phyloP scores from a whole-genome alignment of 1,140 invertebrate genomes.

The Drosophila kepulauana region DNA sequence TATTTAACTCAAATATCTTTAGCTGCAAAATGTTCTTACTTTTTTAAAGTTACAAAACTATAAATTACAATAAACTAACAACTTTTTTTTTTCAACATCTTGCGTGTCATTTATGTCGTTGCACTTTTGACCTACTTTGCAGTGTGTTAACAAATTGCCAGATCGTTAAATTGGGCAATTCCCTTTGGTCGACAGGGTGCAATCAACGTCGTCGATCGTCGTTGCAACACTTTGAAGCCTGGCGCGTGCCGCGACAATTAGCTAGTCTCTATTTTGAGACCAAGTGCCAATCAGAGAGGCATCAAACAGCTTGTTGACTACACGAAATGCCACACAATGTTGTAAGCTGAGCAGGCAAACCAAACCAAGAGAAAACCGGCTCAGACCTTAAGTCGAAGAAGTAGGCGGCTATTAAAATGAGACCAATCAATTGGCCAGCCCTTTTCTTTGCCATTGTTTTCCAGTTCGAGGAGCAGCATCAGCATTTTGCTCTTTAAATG shows the following conservation, averaged over 20 bases:
- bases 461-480: slow-evolving; percentile 53
- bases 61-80: background rate
- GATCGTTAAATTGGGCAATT: slow-evolving; percentile 50
- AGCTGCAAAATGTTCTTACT: too few relatives aligned
- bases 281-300: slow-evolving; percentile 69
- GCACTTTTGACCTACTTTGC: slow-evolving; percentile 66
- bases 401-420: slow-evolving; percentile 60
- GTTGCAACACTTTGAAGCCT: slow-evolving; percentile 29
- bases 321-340: slow-evolving; percentile 47
- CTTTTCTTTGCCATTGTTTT: slow-evolving; percentile 53
- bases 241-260: slow-evolving; percentile 73
- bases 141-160: slow-evolving; percentile 35
- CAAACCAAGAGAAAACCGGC: slow-evolving; percentile 23
- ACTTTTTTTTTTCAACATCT: background rate
- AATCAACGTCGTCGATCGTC: slow-evolving; percentile 30
- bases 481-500: slow-evolving; percentile 42
- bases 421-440: slow-evolving; percentile 70
- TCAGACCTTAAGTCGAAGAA: slow-evolving; percentile 29
- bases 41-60: background rate
- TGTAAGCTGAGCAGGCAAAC: slow-evolving; percentile 37
- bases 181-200: slow-evolving; percentile 26
- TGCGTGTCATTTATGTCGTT: slow-evolving; percentile 22
- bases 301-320: slow-evolving; percentile 44
- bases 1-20: too few relatives aligned
- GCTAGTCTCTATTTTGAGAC: slow-evolving; percentile 42